Evolutionary conservation across 2,113 vertebrate species (phyloP), one percentile per base, ranked within the genome.

Genomic region (Oryzias javanicus): DNA sequence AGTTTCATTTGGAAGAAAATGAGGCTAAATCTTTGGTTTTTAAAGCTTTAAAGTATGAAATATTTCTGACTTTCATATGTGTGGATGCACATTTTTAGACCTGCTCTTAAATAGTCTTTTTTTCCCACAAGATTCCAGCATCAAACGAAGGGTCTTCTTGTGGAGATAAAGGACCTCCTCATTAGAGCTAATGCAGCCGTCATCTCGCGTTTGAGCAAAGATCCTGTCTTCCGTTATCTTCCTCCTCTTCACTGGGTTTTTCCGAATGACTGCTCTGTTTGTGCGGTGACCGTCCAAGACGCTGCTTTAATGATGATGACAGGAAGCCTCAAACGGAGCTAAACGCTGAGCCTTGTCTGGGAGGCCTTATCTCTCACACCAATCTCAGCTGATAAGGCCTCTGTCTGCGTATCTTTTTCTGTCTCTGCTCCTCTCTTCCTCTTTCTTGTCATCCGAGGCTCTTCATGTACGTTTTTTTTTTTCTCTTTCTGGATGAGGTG

Each of bases 281-380:
- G 60, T 20, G 57, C 77, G 49, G 74, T 70, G 72, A 68, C 76
- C 55, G 16, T 86, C 60, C 67, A 67, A 83, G 77, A 76, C 68
- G 70, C 71, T 45, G 73, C 77, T 78, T 76, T 87, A 88, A 88
- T 89, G 88, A 88, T 89, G 84, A 89, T 89, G 88, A 89, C 88
- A 88, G 87, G 87, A 89, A 84, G 79, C 77, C 67, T 87, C 80
- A 67, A 88, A 83, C 80, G 62, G 78, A 35, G 81, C 87, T 83
- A 80, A 83, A 89, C 66, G 65, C 63, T 47, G 73, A 72, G 83
- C 81, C 81, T 87, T 42, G 83, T 82, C 83, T 83, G 20, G 35
- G 65, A 80, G 83, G 81, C 80, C 75, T 87, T 88, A 89, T 88
- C 88, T 85, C 60, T 20, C 15, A 44, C 60, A 49, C 64, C 71